These are phyloP conservation scores for Dexiosoma caninum DNA, from an alignment of 2,888 invertebrate species.

Conservation along the genomic window DNA sequence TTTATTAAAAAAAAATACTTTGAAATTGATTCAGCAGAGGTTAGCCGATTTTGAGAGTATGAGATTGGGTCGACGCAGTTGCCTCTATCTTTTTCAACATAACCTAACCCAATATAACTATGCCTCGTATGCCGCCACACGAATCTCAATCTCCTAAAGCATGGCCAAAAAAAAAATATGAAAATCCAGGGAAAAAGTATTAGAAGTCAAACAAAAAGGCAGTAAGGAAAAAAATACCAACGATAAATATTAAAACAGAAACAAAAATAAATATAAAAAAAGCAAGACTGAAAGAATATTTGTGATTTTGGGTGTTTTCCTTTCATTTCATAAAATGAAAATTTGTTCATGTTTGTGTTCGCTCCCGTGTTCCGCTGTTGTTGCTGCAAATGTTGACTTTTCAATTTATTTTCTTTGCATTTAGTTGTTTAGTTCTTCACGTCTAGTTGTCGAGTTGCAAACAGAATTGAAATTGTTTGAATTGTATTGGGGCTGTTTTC, in stretches of 20 bases:
- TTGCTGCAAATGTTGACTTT: constrained; percentile 46
- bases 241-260: no score
- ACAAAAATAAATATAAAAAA: constrained; percentile 28
- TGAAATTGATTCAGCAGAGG: no score
- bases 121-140: not conserved
- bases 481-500: not conserved
- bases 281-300: constrained; percentile 25
- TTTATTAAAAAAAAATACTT: no score
- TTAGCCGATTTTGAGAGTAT: no score
- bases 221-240: not conserved
- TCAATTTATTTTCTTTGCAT: constrained; percentile 51
- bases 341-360: constrained; percentile 19
- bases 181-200: constrained; percentile 13
- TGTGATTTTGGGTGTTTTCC: constrained; percentile 37
- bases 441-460: constrained; percentile 29
- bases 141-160: constrained; percentile 12
- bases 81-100: no score
- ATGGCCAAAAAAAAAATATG: no score
- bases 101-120: no score
- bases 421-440: constrained; percentile 1
- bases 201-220: constrained; percentile 11
- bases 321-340: constrained; percentile 33
- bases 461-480: constrained; percentile 37
- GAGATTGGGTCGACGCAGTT: no score
- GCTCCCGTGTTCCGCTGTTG: no score